Conservation (phyloP, 2,113 vertebrate species). For the Climacteris rufus region DNA sequence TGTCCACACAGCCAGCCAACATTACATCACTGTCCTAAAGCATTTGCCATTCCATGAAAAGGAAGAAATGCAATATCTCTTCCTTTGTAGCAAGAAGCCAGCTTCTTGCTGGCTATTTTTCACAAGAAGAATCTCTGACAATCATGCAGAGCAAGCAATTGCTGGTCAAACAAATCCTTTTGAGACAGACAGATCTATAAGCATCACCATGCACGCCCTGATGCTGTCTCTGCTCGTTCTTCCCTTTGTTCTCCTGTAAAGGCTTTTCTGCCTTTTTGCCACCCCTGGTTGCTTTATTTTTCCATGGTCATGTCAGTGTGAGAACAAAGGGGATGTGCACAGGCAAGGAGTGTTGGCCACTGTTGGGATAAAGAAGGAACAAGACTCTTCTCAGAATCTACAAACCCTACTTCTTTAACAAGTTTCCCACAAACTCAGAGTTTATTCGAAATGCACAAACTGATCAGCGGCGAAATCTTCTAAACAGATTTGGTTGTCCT, state of each 20-base stretch:
- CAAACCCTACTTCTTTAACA: background rate
- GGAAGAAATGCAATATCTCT: background rate
- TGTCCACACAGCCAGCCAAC: background rate
- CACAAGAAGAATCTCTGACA: background rate
- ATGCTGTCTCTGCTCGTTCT: background rate
- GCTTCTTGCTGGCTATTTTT: background rate
- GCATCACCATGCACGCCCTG: rapidly evolving
- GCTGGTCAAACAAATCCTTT: background rate
- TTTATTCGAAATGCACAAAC: background rate
- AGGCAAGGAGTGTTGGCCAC: background rate
- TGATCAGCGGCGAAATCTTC: background rate
- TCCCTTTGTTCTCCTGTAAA: background rate
- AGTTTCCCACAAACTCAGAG: background rate
- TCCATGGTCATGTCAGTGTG: background rate
- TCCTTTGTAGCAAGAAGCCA: background rate
- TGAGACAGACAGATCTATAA: background rate
- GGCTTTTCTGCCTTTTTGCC: background rate
- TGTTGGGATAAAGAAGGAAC: background rate
- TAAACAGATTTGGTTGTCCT: background rate
- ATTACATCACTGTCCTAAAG: background rate
- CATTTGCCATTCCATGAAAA: background rate
- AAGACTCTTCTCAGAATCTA: background rate
- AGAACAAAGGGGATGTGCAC: background rate
- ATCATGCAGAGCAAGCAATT: background rate
- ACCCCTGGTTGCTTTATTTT: background rate